Conservation (phyloP, 2,888 invertebrate species). For the Cephus spinipes region DNA sequence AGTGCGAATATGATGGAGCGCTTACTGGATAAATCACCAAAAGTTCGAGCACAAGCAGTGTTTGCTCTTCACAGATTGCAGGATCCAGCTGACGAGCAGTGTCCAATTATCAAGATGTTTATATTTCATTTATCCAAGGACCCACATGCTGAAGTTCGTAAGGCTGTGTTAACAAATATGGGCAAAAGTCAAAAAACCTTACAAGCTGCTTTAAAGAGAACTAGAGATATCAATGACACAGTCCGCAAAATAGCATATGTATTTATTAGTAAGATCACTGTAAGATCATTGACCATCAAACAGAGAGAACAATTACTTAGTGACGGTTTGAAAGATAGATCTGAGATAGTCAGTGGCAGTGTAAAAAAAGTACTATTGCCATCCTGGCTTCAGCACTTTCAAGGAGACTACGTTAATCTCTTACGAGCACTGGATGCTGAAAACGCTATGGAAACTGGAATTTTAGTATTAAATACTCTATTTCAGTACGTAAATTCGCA, state of each 20-base stretch:
- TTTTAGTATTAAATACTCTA: conserved; percentile 69
- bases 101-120: conserved; percentile 80
- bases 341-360: conserved; percentile 67
- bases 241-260: conserved; percentile 75
- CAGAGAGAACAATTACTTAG: conserved; percentile 74
- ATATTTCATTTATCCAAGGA: conserved; percentile 80
- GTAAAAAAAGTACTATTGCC: conserved; percentile 73
- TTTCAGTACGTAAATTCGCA: conserved; percentile 68
- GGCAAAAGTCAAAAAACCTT: conserved; percentile 80
- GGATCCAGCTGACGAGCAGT: conserved; percentile 79
- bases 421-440: conserved; percentile 82
- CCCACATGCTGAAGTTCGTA: conserved; percentile 80
- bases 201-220: conserved; percentile 76
- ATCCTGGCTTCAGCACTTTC: conserved; percentile 80
- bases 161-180: conserved; percentile 79
- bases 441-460: conserved; percentile 70
- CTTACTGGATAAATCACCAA: conserved; percentile 78
- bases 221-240: conserved; percentile 82
- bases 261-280: conserved; percentile 69
- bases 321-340: conserved; percentile 74
- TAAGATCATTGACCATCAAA: conserved; percentile 73
- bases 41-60: conserved; percentile 84
- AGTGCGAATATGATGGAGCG: conserved; percentile 77
- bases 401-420: conserved; percentile 78
- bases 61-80: conserved; percentile 83